Base-by-base conservation (phyloP, 2,113 vertebrate genomes). In the Melozone crissalis region DNA sequence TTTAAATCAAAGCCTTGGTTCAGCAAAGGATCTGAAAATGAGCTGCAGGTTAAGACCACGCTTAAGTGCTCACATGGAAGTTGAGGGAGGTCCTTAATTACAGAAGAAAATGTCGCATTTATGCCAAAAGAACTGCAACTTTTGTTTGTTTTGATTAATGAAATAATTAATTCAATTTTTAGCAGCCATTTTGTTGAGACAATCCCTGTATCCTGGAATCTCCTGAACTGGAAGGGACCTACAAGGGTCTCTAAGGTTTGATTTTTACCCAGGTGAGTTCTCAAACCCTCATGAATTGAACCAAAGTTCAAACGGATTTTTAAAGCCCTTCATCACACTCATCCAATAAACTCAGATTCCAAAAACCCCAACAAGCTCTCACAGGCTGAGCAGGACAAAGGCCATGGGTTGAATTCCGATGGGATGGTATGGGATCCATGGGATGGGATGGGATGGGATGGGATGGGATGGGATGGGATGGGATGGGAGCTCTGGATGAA, bases 241-340 rank as follows among this genome's bases (percentile, higher is more conserved):
- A 12, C 39, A 14, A 54, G 46, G 46, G 46, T 30, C n/a, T 22
- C 3, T 0, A 1, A 46, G 46, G 19, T 39, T 35, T 47, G 13
- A 5, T 41, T 79, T 67, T 66, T 22, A 43, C 27, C 37, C 31
- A 59, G 43, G 33, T 5, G 7, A 33, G 31, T 66, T 58, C 14
- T 44, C n/a, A 57, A 72, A 21, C 35, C 9, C 13, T 47, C 6
- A 51, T 4, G 39, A 76, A 73, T 51, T 30, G 39, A 26, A 20
- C 41, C 7, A 8, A 12, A 78, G 2, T 21, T 27, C 17, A n/a
- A 46, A 62, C 1, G 5, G 12, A 3, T 58, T 66, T 51, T 39
- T 20, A 7, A 4, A 58, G 15, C 13, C 16, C 5, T 77, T 80
- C 9, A 14, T 55, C 11, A 15, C 21, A 28, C 0, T 0, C 12